Evolutionary conservation across 2,888 invertebrate genomes (phyloP).

Genomic region (Apodemia mormo): DNA sequence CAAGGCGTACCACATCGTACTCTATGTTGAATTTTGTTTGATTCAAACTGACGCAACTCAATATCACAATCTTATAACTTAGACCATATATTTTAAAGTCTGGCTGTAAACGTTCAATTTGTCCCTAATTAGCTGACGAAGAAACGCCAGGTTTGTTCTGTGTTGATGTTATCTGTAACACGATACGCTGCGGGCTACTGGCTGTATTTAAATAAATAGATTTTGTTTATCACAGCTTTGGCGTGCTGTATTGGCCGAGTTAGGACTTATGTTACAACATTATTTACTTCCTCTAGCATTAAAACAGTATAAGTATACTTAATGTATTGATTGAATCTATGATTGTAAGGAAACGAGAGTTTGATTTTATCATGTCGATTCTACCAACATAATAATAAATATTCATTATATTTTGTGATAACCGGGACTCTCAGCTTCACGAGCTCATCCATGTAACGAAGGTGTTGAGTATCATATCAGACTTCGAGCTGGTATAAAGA

Average conservation of each 20-base stretch:
- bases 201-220: conserved; percentile 26
- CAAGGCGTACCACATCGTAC: too few relatives aligned
- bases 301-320: background rate
- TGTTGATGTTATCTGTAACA: conserved; percentile 56
- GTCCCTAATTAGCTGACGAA: conserved; percentile 64
- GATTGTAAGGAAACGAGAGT: background rate
- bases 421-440: too few relatives aligned
- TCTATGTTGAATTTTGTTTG: background rate
- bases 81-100: conserved; percentile 34
- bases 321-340: background rate
- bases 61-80: background rate
- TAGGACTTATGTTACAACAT: background rate
- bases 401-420: too few relatives aligned
- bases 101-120: conserved; percentile 70
- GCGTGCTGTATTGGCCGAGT: conserved; percentile 3
- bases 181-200: conserved; percentile 40
- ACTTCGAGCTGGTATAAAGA: too few relatives aligned
- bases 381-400: too few relatives aligned
- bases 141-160: conserved; percentile 56
- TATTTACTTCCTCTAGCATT: background rate
- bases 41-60: background rate
- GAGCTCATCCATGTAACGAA: too few relatives aligned
- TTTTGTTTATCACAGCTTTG: conserved; percentile 25
- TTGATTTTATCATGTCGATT: background rate
- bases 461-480: too few relatives aligned